Evolutionary conservation across 2,113 vertebrate species (phyloP), one percentile per base, ranked within the genome.

Genomic region (Saguinus imperator): DNA sequence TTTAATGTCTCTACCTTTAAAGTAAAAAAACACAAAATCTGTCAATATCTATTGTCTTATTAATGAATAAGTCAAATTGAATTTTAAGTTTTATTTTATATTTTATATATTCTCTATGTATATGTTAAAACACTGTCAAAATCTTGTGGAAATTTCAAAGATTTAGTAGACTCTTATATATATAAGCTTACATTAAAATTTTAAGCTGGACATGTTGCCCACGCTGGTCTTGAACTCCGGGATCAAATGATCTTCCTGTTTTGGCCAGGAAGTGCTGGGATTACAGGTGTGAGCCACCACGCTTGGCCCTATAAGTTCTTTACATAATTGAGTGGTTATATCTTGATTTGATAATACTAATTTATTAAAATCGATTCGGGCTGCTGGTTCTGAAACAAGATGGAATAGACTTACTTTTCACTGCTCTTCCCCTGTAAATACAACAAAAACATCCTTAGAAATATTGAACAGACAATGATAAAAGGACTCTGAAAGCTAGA

Each of bases 121-220:
- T 87, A 45, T 94, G 57, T 96, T 35, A 97, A 95, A 97, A 43
- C 82, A 37, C 43, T 90, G 45, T 79, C 50, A 97, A 96, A 97
- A 35, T 48, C 21, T 87, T 14, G 52, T 96, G 89, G 87, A 57
- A 72, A 18, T 89, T 89, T 90, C 23, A 83, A 88, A 86, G 45
- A 92, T 81, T 87, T 8, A 68, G 16, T 83, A 68, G 52, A 94
- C 77, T 55, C 48, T 91, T 85, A 32, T 50, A 35, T n/a, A 50
- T n/a, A n/a, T 85, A 73, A 25, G 43, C 32, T 70, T 66, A 89
- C 18, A 89, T 57, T 91, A 57, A 81, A 94, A 23, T 29, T 80
- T 75, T 14, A 68, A n/a, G 61, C 12, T 5, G 27, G 27, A 12
- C 61, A 12, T 29, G 27, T 64, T 64, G 27, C 27, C 61, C 61